phyloP scores from a whole-genome alignment of 1,140 invertebrate genomes.

The Trachelipus rathkii region DNA sequence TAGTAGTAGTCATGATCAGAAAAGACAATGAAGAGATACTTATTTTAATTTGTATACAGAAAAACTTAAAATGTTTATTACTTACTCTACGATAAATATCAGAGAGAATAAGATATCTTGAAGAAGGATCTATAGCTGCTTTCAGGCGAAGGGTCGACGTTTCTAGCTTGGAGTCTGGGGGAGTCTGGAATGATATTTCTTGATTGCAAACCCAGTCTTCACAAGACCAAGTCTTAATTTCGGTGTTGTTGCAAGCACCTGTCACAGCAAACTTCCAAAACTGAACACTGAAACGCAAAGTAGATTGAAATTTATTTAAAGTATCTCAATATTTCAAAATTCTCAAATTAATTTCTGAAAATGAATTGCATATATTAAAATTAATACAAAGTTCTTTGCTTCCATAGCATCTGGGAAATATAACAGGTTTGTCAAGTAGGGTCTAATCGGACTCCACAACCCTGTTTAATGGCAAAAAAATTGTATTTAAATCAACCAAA shows the following conservation, averaged over 20 bases:
- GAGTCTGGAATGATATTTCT: constrained; percentile 53
- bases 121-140: constrained; percentile 73
- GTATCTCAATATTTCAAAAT: background rate
- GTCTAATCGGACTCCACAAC: too few relatives aligned
- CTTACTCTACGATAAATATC: constrained; percentile 64
- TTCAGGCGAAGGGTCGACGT: constrained; percentile 58
- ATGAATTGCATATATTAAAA: too few relatives aligned
- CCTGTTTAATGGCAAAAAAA: too few relatives aligned
- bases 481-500: too few relatives aligned
- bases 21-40: too few relatives aligned
- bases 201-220: constrained; percentile 88
- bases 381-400: too few relatives aligned
- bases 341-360: too few relatives aligned
- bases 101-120: constrained; percentile 75
- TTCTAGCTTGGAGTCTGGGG: constrained; percentile 37
- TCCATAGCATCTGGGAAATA: too few relatives aligned
- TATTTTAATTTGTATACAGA: too few relatives aligned
- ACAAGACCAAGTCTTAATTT: constrained; percentile 90
- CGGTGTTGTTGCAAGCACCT: constrained; percentile 80
- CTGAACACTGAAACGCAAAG: constrained; percentile 60
- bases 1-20: too few relatives aligned
- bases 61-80: background rate
- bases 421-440: too few relatives aligned
- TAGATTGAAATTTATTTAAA: background rate
- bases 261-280: constrained; percentile 94